Base-by-base conservation (phyloP, 2,797 vertebrate genomes). In the Danio tinwini region DNA sequence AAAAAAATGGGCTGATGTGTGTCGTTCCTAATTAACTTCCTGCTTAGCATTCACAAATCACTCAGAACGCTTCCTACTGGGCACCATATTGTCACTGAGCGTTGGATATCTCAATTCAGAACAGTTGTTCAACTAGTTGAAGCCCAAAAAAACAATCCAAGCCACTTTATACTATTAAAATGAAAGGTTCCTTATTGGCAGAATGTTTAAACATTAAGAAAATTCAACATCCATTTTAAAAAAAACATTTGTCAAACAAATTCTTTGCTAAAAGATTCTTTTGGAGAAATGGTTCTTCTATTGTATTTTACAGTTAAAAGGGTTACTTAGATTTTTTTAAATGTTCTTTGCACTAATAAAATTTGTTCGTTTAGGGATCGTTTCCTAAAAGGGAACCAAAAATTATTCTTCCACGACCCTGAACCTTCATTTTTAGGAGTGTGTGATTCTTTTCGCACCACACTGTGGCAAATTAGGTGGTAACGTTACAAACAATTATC, bases 41-140 rank as follows among this genome's bases (percentile, higher is more conserved):
- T 80, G 47, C 80, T 86, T 52, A 55, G 81, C 80, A 80, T 86
- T 77, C 45, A 67, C 78, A 78, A 78, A 81, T 55, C 76, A 56
- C 94, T 95, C 94, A 95, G 96, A 96, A 96, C 96, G 95, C 96
- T 97, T 96, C 94, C 95, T 94, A 94, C 91, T 94, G 94, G 95
- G 95, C 95, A 95, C 95, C 95, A 92, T 95, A 93, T 93, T 94
- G 94, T 96, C 93, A 92, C 90, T 94, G 95, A 93, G 93, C 93
- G 95, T 94, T 87, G 84, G 87, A 81, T 83, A 86, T 90, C 65
- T 58, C 39, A 59, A 45, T 73, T 73, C 42, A 53, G 39, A 73
- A 73, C 44, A 19, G 58, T 69, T 75, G 21, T 47, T 21, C 21
- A 37, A 55, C 73, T 69, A 44, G 67, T 16, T 13, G 19, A 69